Conservation (phyloP, 2,113 vertebrate genomes). For the Chloroceryle aenea region DNA sequence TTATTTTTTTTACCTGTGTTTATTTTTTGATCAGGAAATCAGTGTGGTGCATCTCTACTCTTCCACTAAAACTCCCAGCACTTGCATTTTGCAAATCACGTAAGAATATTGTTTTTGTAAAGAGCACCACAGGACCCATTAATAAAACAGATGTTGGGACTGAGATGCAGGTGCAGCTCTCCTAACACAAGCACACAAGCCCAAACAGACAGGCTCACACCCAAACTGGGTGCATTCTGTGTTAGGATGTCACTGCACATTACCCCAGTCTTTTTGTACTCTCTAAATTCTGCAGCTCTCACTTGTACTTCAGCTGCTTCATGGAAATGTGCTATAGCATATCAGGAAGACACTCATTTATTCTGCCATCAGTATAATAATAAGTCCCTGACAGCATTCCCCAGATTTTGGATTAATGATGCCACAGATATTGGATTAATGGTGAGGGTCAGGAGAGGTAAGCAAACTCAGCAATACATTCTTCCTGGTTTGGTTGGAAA, state of each 20-base stretch:
- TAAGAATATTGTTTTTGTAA: background rate
- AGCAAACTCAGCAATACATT: background rate
- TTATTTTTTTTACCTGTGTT: background rate
- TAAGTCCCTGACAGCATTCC: background rate
- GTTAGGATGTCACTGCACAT: background rate
- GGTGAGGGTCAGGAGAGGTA: background rate
- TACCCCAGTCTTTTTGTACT: background rate
- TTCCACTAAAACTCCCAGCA: background rate
- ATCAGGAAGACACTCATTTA: background rate
- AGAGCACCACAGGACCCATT: background rate
- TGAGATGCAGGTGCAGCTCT: background rate
- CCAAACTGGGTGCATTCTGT: background rate
- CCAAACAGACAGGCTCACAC: background rate
- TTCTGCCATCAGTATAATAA: background rate
- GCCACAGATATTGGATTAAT: background rate
- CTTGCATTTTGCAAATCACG: rapidly evolving
- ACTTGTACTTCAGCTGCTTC: background rate
- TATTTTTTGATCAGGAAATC: background rate
- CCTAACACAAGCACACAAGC: background rate
- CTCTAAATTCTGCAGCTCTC: background rate
- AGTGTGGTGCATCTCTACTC: background rate
- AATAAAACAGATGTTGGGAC: background rate
- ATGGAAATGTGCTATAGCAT: background rate
- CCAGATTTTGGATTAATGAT: background rate
- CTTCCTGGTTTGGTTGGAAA: background rate